Evolutionary conservation across 1,140 invertebrate genomes (phyloP).

Genomic region (Drosophila pandora): DNA sequence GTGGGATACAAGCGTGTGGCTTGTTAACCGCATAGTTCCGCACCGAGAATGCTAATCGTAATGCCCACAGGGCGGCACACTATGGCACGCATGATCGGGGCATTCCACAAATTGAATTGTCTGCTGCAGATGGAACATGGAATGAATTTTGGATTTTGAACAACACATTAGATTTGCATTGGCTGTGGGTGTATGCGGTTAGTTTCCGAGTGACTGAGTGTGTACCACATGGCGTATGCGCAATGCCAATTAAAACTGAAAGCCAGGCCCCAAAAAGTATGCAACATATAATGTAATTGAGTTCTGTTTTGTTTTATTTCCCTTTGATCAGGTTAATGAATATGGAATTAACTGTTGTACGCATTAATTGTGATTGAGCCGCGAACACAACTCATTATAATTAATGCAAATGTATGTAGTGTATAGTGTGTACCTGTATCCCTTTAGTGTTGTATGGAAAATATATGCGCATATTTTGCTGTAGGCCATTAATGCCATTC

Average conservation of each 20-base stretch:
- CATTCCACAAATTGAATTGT: slow-evolving; percentile 58
- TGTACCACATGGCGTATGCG: slow-evolving; percentile 55
- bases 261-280: slow-evolving; percentile 54
- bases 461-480: slow-evolving; percentile 48
- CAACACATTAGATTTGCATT: slow-evolving; percentile 24
- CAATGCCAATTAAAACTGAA: slow-evolving; percentile 55
- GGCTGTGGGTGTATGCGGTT: slow-evolving; percentile 12
- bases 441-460: slow-evolving; percentile 31
- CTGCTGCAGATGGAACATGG: slow-evolving; percentile 52
- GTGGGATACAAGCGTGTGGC: background rate
- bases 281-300: slow-evolving; percentile 58
- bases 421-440: background rate
- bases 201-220: slow-evolving; percentile 16
- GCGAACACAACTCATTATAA: slow-evolving; percentile 53
- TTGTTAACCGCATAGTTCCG: slow-evolving; percentile 24
- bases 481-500: slow-evolving; percentile 54
- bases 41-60: slow-evolving; percentile 23
- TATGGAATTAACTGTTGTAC: slow-evolving; percentile 33
- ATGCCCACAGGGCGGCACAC: slow-evolving; percentile 13
- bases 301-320: slow-evolving; percentile 21
- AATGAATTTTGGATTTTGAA: slow-evolving; percentile 56
- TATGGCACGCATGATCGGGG: slow-evolving; percentile 46
- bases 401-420: slow-evolving; percentile 59
- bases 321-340: slow-evolving; percentile 62
- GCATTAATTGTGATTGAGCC: slow-evolving; percentile 51